Base-by-base conservation (phyloP, 2,888 invertebrate genomes). In the Lepidonotus clava region DNA sequence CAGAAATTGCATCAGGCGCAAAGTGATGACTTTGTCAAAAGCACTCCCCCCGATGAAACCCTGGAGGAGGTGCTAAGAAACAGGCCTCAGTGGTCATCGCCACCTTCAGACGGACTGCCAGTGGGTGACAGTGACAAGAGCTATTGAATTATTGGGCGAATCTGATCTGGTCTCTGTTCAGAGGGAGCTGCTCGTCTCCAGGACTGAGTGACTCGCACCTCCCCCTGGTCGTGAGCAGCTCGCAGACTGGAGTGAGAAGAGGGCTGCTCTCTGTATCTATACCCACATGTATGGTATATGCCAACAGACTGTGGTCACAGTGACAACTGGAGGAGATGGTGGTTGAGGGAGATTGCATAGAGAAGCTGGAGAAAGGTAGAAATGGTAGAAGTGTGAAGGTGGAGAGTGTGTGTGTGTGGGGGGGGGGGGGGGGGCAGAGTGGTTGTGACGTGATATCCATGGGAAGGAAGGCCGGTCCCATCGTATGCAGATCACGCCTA, bases 11-110 rank as follows among this genome's bases (percentile, higher is more conserved):
- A 80, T 80, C 80, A 80, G 80, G 46, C 41, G 80, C 46, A 80
- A 80, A 46, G 80, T 28, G 80, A 80, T 80, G 80, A 80, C 80
- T 80, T 46, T 80, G 80, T 80, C 80, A 80, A 80, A 80, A 41
- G 46, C 80, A 80, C 80, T 80, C 80, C 24, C 28, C 24, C n/a
- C 14, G 80, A 80, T 80, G 80, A 80, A 46, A n/a, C 80, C n/a
- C 8, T n/a, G 14, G 56, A 24, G 56, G 56, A n/a, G 56, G 56
- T 24, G 56, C 14, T 8, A 24, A 14, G 56, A 11, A n/a, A n/a
- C n/a, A n/a, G n/a, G n/a, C n/a, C n/a, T n/a, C n/a, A n/a, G n/a
- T n/a, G n/a, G n/a, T n/a, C n/a, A n/a, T n/a, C n/a, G n/a, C n/a
- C n/a, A n/a, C n/a, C n/a, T n/a, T n/a, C n/a, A n/a, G n/a, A n/a